Evolutionary conservation across 2,888 invertebrate genomes (phyloP).

Genomic region (Agriopis aurantiaria): DNA sequence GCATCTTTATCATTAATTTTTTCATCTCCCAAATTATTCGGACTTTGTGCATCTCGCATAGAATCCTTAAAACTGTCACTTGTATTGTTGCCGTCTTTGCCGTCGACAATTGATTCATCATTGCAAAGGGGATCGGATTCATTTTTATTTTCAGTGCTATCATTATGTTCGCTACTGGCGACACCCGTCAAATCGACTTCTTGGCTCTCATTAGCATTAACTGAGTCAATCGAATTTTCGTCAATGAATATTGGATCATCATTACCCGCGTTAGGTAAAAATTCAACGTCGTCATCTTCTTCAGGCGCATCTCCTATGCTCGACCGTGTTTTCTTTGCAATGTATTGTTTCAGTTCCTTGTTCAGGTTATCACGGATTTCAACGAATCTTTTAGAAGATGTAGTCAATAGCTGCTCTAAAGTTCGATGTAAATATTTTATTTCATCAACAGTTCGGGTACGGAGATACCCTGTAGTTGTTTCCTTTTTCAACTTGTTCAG

Average conservation of each 20-base stretch:
- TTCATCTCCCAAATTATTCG: background rate
- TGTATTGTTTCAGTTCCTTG: constrained; percentile 83
- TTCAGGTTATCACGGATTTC: constrained; percentile 85
- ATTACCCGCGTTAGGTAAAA: constrained; percentile 68
- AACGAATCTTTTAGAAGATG: constrained; percentile 82
- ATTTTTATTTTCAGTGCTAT: constrained; percentile 71
- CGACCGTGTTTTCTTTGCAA: constrained; percentile 66
- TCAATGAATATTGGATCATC: constrained; percentile 84
- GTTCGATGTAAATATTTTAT: constrained; percentile 84
- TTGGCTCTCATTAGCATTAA: constrained; percentile 62
- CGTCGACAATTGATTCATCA: constrained; percentile 15
- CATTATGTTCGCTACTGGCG: constrained; percentile 81
- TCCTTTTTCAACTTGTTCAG: constrained; percentile 83
- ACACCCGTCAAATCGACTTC: constrained; percentile 75
- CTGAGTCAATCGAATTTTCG: constrained; percentile 80
- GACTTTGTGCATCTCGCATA: background rate
- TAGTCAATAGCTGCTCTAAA: constrained; percentile 84
- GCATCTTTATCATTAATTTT: constrained; percentile 15
- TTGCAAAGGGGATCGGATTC: constrained; percentile 37
- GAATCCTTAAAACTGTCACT: constrained; percentile 9
- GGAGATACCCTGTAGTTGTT: constrained; percentile 74
- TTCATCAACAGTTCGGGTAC: constrained; percentile 78
- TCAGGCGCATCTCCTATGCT: constrained; percentile 42
- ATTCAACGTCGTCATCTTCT: constrained; percentile 77
- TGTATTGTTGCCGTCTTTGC: constrained; percentile 11